Evolutionary conservation across 2,888 invertebrate species (phyloP), one percentile per base, ranked within the genome.

Genomic region (Bembecia ichneumoniformis): DNA sequence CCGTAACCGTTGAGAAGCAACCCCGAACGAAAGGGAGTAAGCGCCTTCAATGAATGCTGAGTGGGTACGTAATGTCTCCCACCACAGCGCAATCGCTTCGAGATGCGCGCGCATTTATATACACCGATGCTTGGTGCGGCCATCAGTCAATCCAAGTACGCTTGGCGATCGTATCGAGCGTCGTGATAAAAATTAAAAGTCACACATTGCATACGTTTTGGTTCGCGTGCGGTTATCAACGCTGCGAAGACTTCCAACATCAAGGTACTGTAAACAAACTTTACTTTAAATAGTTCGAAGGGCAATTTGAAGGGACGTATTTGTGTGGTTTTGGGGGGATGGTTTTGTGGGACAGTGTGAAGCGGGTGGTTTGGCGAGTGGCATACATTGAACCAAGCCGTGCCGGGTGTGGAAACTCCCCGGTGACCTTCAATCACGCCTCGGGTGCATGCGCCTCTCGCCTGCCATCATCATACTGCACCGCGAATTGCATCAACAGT

Each of bases 41-140:
- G 10, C 16, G 43, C 40, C 35, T 50, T 64, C 64, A 66, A 66
- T 71, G 62, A 70, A 64, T 59, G 57, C 55, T 52, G 53, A 55
- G 52, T 54, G 55, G 59, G 63, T 63, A 62, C 60, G 56, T 56
- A 54, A 53, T 56, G 56, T 63, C 77, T 74, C 80, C 79, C 81
- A 69, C 76, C 79, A 75, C 74, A 14, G 59, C 82, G 80, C 80
- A 79, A 45, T 72, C 80, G 81, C 75, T 74, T 56, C 56, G 71
- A 68, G 71, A 68, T 74, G 74, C 81, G 84, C 84, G 84, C 80
- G 80, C 84, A 82, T 82, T 83, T 84, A 84, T 69, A 86, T 79
- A 68, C 75, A 68, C 69, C 68, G 61, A 58, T 77, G 59, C 73
- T 66, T 58, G 66, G 70, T 58, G 61, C 68, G 66, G 69, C 60